Percentiles rank a stretch among this genome's conserved stretches.
These are phyloP conservation scores for Colius striatus DNA, from an alignment of 2,113 vertebrate genomes.

Conservation along the genomic window DNA sequence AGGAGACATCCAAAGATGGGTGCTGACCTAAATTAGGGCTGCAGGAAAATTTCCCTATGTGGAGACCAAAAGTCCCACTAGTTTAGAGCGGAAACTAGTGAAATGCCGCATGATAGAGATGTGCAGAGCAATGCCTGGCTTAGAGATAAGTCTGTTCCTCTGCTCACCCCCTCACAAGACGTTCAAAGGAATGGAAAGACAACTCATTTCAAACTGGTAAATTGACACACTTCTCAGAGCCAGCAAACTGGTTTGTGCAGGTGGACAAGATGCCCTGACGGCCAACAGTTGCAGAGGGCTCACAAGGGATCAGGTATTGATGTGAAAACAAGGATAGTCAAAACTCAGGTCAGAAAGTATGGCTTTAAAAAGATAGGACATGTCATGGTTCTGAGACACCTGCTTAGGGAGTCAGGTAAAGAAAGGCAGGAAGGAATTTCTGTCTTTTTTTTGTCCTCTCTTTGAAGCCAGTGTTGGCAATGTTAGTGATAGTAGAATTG, in stretches of 20 bases:
- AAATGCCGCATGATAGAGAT: not conserved
- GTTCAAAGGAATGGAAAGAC: slow-evolving; percentile 72
- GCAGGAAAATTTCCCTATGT: slow-evolving; percentile 43
- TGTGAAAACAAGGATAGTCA: not conserved
- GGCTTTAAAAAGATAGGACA: not conserved
- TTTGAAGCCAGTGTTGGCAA: not conserved
- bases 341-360: not conserved
- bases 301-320: not conserved
- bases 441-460: not conserved
- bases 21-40: slow-evolving; percentile 31
- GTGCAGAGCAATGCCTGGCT: slow-evolving; percentile 22
- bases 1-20: not conserved
- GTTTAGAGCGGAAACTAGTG: slow-evolving; percentile 42
- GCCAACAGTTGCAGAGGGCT: not conserved
- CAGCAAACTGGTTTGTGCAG: slow-evolving; percentile 15
- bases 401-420: not conserved
- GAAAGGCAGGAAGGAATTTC: not conserved
- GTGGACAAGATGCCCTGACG: slow-evolving; percentile 22
- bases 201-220: slow-evolving; percentile 55
- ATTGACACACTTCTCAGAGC: slow-evolving; percentile 34
- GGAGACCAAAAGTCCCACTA: slow-evolving; percentile 28
- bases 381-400: not conserved
- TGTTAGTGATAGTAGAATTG: not conserved
- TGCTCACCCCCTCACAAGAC: slow-evolving; percentile 64
- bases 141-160: slow-evolving; percentile 46